phyloP scores from a whole-genome alignment of 1,140 invertebrate genomes.

The Andricus grossulariae region DNA sequence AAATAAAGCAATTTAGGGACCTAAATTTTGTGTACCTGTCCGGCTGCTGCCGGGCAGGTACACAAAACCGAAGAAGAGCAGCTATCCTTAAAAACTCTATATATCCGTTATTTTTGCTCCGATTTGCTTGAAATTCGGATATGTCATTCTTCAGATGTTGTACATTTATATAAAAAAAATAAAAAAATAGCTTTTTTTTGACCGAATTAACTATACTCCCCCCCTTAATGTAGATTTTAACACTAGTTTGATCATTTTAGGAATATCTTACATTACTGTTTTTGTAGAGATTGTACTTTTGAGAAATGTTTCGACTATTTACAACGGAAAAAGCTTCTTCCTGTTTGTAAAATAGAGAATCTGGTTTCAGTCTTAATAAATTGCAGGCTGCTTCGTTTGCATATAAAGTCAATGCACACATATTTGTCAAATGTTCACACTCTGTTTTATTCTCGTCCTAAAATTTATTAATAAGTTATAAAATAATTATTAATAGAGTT shows the following conservation, averaged over 20 bases:
- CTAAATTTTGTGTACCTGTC: too few relatives aligned
- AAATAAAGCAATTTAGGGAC: too few relatives aligned
- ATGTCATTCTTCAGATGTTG: too few relatives aligned
- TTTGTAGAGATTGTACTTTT: constrained; percentile 76
- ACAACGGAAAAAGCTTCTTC: constrained; percentile 73
- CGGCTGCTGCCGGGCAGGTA: too few relatives aligned
- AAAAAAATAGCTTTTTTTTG: too few relatives aligned
- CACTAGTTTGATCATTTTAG: constrained; percentile 7
- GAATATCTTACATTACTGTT: constrained; percentile 64
- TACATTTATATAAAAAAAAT: too few relatives aligned
- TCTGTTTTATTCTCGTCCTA: constrained; percentile 76
- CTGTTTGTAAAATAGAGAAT: constrained; percentile 78
- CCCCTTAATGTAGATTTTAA: too few relatives aligned
- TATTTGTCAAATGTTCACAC: constrained; percentile 83
- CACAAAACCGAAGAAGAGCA: too few relatives aligned
- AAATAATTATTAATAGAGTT: constrained; percentile 13
- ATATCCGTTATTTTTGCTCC: too few relatives aligned
- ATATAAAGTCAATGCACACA: constrained; percentile 81
- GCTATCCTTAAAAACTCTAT: too few relatives aligned
- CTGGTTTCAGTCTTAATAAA: constrained; percentile 72
- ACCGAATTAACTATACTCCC: too few relatives aligned
- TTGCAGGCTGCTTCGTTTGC: constrained; percentile 76
- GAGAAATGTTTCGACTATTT: constrained; percentile 74
- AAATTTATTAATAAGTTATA: constrained; percentile 53
- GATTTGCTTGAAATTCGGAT: too few relatives aligned